Evolutionary conservation across 2,888 invertebrate genomes (phyloP), one percentile per base, ranked within the genome.

Genomic region (Drosophila pegasa): DNA sequence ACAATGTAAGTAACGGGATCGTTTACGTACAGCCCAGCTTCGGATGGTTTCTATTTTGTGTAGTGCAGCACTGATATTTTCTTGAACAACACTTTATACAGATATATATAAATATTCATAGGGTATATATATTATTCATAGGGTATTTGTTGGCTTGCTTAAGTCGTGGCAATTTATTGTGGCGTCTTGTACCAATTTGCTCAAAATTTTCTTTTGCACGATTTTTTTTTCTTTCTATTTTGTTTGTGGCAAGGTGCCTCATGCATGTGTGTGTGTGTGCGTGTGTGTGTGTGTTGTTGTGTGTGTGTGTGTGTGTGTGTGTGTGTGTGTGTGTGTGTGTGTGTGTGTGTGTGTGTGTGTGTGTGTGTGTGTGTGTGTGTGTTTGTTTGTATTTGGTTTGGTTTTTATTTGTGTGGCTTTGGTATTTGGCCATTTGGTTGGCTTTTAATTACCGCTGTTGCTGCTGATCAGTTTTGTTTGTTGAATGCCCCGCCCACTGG

Each of bases 391-490:
- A 43, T 63, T 57, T 64, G 71, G 22, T n/a, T 66, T 61, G 61
- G 61, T 43, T 45, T 63, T 63, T 72, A 59, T 80, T 76, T 77
- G 71, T 75, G 77, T 75, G 87, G 87, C 68, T 86, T 88, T 75
- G 60, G 73, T 73, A 82, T 79, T 84, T 78, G 84, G 75, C 70
- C 84, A 86, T 84, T 85, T 80, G 89, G 80, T 79, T 87, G 82
- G 80, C 86, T 89, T 87, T 86, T 86, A 86, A 86, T 86, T 86
- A 86, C 89, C 88, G 82, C 71, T 63, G 64, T 47, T 25, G 58
- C 60, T 40, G 72, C 77, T 72, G 83, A 88, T 85, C 83, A 80
- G 75, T 72, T 88, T 73, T 88, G 75, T 88, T 83, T 86, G 86
- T 54, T 40, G 52, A 63, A 50, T 60, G 45, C 16, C 2, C 16